Base-by-base conservation (phyloP, 2,888 invertebrate species). In the Mythimna ferrago region DNA sequence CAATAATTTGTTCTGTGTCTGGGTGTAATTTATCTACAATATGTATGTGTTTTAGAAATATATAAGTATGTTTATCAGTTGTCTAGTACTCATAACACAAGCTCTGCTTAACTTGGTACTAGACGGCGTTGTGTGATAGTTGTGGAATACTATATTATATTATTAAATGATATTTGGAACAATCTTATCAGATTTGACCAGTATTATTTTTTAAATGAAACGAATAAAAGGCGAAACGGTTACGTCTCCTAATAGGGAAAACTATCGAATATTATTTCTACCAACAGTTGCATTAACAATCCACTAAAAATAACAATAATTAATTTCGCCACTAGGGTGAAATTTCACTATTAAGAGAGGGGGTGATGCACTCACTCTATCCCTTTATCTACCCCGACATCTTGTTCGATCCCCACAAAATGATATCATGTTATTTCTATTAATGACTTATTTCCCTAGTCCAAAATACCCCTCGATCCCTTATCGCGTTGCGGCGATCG, bases 371-470 rank as follows among this genome's bases (percentile, higher is more conserved):
- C 66, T 76, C 60, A 61, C 66, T 67, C 35, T 6, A 35, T 54
- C 38, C 70, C 69, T 69, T 76, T 86, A 84, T 84, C 84, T 68
- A 60, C 65, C 58, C 76, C 44, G 35, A 75, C 85, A 92, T 93
- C 92, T 88, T 87, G 89, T 89, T 85, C 73, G 94, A 94, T 93
- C 93, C 92, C 91, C 90, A 82, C 87, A 84, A 86, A 89, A 78
- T 88, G 94, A 94, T 94, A 94, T 85, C 86, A 83, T 87, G 90
- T 91, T 92, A 92, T 93, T 93, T 93, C 92, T 94, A 94, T 94
- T 95, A 94, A 95, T 95, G 94, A 94, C 93, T 92, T 92, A 93
- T 91, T 93, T 91, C 93, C 91, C 91, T 89, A 90, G 89, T 87
- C 88, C 85, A 82, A 88, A 86, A 51, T 76, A 75, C 83, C 86